Evolutionary conservation across 2,113 vertebrate species (phyloP).

Genomic region (Progne subis): DNA sequence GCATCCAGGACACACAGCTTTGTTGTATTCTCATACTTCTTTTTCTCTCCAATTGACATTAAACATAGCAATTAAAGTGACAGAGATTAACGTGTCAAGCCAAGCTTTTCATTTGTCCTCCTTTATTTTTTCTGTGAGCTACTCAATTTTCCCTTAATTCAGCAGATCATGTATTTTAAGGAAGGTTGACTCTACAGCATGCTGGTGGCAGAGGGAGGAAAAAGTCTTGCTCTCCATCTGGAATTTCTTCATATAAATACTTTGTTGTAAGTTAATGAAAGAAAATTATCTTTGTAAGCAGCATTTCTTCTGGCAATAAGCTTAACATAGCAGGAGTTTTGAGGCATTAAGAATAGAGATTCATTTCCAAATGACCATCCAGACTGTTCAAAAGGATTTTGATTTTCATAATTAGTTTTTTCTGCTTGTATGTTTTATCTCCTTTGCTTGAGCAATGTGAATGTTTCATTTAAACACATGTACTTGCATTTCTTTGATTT

Average conservation of each 20-base stretch:
- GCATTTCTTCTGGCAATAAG: conserved; percentile 44
- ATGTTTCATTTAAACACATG: neutral
- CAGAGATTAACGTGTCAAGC: conserved; percentile 42
- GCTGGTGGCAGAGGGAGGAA: neutral
- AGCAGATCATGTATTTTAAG: conserved; percentile 9
- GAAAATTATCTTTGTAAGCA: conserved; percentile 42
- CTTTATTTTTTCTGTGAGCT: neutral
- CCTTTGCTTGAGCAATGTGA: neutral
- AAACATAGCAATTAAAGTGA: conserved; percentile 43
- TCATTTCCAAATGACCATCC: conserved; percentile 40
- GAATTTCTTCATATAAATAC: neutral
- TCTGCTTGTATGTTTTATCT: conserved; percentile 1
- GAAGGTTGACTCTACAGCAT: neutral
- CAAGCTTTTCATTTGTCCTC: neutral
- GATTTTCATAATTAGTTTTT: conserved; percentile 29
- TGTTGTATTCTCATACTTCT: neutral
- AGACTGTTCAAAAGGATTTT: conserved; percentile 13
- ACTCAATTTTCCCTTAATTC: conserved; percentile 30
- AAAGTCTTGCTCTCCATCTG: neutral
- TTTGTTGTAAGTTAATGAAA: conserved; percentile 12
- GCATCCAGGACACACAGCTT: conserved; percentile 4
- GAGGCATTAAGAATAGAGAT: conserved; percentile 18
- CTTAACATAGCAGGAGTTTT: neutral
- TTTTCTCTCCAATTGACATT: neutral
- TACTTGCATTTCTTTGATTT: neutral